These are phyloP conservation scores for Dasyurus viverrinus DNA, from an alignment of 2,113 vertebrate species.

Conservation along the genomic window DNA sequence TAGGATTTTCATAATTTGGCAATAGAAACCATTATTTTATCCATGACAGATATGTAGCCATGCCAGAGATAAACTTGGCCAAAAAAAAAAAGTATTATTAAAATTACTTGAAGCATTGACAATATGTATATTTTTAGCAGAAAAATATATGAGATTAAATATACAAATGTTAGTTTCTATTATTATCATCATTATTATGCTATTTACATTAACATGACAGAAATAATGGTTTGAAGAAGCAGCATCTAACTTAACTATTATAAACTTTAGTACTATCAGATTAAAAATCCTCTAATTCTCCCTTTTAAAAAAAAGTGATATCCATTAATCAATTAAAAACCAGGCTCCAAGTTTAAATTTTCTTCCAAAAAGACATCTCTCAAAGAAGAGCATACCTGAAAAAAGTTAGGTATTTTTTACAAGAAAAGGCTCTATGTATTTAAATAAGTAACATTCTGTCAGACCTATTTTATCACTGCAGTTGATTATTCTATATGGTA, in stretches of 20 bases:
- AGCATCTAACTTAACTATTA: not conserved
- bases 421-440: not conserved
- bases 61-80: conserved; percentile 15
- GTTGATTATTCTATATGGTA: conserved; percentile 10
- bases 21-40: conserved; percentile 31
- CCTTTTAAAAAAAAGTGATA: conserved; percentile 57
- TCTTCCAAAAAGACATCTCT: conserved; percentile 41
- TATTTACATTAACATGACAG: conserved; percentile 32
- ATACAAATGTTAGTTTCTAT: not conserved
- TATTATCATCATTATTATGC: not conserved
- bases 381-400: conserved; percentile 26
- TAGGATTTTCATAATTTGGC: conserved; percentile 10
- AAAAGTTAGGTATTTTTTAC: not conserved
- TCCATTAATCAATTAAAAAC: conserved; percentile 16
- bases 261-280: not conserved
- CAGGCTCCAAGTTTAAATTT: conserved; percentile 30
- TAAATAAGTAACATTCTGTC: conserved; percentile 1
- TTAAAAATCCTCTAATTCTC: conserved; percentile 49
- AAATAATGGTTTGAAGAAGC: conserved; percentile 20
- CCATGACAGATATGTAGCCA: not conserved
- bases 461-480: not conserved
- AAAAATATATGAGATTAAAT: not conserved
- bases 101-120: not conserved
- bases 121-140: not conserved
- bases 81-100: conserved; percentile 26